Conservation (phyloP, 1,140 invertebrate genomes). For the Meteorus sp. region DNA sequence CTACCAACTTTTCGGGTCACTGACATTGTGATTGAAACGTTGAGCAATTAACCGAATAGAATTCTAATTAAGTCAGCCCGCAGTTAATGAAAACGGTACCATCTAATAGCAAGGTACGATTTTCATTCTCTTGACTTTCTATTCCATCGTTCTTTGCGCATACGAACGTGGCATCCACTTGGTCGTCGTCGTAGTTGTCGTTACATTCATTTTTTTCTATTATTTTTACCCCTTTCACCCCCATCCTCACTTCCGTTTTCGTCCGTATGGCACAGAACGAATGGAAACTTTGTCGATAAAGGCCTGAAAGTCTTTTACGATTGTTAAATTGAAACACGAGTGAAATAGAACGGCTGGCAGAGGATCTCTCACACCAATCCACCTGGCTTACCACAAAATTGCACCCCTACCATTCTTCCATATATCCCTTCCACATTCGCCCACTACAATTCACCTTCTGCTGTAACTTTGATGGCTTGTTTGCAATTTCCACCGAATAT, state of each 20-base stretch:
- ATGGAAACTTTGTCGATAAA: slow-evolving; percentile 41
- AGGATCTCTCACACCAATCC: background rate
- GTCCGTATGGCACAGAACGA: slow-evolving; percentile 5
- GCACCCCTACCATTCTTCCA: background rate
- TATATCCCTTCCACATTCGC: no score
- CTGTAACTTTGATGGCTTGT: no score
- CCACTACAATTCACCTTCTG: no score
- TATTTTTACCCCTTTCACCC: no score
- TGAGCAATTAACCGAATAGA: no score
- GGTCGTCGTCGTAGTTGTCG: background rate
- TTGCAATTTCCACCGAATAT: no score
- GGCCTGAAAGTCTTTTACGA: slow-evolving; percentile 36
- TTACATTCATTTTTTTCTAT: slow-evolving; percentile 6
- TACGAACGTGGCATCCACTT: background rate
- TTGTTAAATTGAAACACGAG: slow-evolving; percentile 40
- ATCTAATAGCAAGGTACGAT: slow-evolving; percentile 29
- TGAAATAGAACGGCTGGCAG: slow-evolving; percentile 32
- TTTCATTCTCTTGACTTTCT: slow-evolving; percentile 15
- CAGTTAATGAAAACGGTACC: slow-evolving; percentile 12
- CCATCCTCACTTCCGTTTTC: slow-evolving; percentile 25
- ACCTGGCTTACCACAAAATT: background rate
- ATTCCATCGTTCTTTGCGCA: background rate
- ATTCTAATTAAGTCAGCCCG: no score
- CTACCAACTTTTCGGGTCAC: no score
- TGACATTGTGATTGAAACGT: no score